phyloP scores from a whole-genome alignment of 2,797 vertebrate species.

The Acrossocheilus fasciatus region DNA sequence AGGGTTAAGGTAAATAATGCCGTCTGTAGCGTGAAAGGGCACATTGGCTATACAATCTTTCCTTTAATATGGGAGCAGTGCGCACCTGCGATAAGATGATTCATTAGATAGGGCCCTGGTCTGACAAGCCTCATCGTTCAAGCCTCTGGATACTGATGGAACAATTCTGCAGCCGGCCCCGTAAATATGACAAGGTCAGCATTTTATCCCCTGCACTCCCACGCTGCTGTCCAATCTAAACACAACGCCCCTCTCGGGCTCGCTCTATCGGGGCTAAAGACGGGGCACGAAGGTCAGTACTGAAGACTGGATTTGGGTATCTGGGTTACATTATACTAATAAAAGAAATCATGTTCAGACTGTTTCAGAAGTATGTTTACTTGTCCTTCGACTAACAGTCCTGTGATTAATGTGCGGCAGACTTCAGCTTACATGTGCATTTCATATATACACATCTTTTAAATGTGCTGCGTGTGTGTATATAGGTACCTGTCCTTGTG shows the following conservation, averaged over 20 bases:
- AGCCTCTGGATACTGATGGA: conserved; percentile 96
- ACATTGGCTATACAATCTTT: conserved; percentile 89
- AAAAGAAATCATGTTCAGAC: neutral
- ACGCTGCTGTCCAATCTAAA: conserved; percentile 57
- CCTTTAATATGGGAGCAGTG: conserved; percentile 93
- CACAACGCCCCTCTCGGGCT: conserved; percentile 27
- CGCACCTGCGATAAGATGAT: conserved; percentile 99
- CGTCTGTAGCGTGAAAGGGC: conserved; percentile 90
- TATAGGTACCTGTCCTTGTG: conserved; percentile 94
- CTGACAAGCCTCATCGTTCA: conserved; percentile 99
- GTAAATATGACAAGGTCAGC: conserved; percentile 99
- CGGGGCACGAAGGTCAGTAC: neutral
- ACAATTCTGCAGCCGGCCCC: conserved; percentile 93
- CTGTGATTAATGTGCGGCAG: neutral
- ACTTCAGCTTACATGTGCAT: neutral
- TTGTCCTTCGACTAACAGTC: neutral
- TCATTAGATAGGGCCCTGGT: conserved; percentile 94
- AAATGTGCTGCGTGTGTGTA: neutral
- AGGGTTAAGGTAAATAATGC: conserved; percentile 91
- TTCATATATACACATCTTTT: neutral
- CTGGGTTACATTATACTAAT: neutral
- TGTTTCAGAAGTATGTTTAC: neutral
- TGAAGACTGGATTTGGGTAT: neutral
- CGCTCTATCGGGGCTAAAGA: conserved; percentile 31
- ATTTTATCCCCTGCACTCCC: conserved; percentile 78